Base-by-base conservation (phyloP, 2,113 vertebrate genomes). In the Poeciliopsis retropinna region DNA sequence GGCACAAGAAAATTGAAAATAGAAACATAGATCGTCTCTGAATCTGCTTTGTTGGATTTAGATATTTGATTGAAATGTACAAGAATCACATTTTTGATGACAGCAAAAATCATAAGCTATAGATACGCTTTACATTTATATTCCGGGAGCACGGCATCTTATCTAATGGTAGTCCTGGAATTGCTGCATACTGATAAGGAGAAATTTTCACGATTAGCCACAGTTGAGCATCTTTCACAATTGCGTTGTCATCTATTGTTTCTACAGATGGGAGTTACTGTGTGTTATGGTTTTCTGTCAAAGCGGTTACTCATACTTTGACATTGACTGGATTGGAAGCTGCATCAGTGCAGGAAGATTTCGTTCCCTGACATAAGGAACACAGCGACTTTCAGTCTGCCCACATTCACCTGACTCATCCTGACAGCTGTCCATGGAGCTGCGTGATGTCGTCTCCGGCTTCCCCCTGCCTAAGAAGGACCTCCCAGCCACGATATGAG, bases 341-440 rank as follows among this genome's bases (percentile, higher is more conserved):
- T 66, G 25, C 77, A 65, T 83, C 72, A 80, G 67, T 75, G 76
- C 47, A 41, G 76, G 79, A 85, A 54, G 77, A 84, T 78, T 88
- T 85, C 84, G 79, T 82, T 90, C 73, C 44, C 66, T 83, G 87
- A 87, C 86, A 90, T 88, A 82, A 82, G 81, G 84, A 86, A 80
- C 72, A 78, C 76, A 84, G 83, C 61, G 57, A 83, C 82, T 84
- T 83, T 86, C 78, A 87, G 66, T 90, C 80, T 85, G 78, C 80
- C 90, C 84, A 79, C 87, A 85, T 83, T 81, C 83, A 88, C 84
- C 88, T 91, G 91, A 93, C 83, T 94, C 93, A 93, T 80, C 62
- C 71, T 81, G 85, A 88, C 86, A 90, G 88, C 87, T 83, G 79
- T 86, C 85, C 74, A 81, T 78, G 73, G 73, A 88, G 79, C 83